These are phyloP conservation scores for Rafetus swinhoei DNA, from an alignment of 2,113 vertebrate species.

Conservation along the genomic window DNA sequence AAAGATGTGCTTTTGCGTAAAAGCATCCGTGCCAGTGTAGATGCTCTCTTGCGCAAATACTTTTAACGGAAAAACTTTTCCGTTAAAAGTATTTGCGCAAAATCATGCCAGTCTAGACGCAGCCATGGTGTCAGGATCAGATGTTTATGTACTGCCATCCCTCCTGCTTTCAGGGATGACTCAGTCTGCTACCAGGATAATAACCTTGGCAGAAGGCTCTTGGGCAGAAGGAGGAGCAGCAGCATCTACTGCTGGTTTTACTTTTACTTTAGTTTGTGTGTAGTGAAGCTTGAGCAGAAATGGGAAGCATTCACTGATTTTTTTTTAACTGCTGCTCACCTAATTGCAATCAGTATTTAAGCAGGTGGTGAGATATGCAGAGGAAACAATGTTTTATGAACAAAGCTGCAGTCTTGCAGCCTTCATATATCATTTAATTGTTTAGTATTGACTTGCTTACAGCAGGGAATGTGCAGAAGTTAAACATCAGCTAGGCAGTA, in stretches of 20 bases:
- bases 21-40: too few species aligned
- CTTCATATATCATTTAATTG: neutral
- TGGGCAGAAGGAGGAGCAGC: neutral
- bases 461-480: neutral
- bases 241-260: neutral
- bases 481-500: neutral
- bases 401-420: neutral
- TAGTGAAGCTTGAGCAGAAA: neutral
- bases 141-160: too few species aligned
- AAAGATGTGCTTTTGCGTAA: too few species aligned
- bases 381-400: neutral
- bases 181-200: neutral
- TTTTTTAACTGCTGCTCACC: neutral
- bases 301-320: neutral
- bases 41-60: too few species aligned
- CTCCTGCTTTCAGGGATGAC: neutral
- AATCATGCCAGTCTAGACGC: too few species aligned
- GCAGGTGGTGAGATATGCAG: neutral
- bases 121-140: too few species aligned
- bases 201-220: neutral
- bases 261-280: neutral
- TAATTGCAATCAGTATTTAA: neutral
- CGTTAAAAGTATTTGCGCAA: too few species aligned
- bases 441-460: neutral
- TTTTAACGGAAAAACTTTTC: too few species aligned